Evolutionary conservation across 2,113 vertebrate species (phyloP), one percentile per base, ranked within the genome.

Genomic region (Reinhardtius hippoglossoides): DNA sequence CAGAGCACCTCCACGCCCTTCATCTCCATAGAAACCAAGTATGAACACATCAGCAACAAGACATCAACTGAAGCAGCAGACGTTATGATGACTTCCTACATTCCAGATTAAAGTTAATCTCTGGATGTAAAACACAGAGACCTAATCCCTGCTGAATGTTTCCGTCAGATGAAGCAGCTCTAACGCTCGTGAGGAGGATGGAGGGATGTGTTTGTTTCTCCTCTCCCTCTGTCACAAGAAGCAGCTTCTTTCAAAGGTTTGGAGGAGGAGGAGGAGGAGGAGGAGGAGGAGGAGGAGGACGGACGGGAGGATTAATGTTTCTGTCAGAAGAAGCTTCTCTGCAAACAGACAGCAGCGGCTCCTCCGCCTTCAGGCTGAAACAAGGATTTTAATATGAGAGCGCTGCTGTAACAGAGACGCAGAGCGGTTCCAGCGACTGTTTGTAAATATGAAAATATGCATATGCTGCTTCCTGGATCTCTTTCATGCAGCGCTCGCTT

Each of bases 331-430:
- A 78, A 83, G 88, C 81, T 61, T 75, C 80, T 86, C 87, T 74
- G 75, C 90, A 91, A 89, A 91, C 85, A 80, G 87, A 89, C 90
- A 83, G 86, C 87, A 76, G 89, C 81, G 40, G 82, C 83, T 86
- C 78, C 40, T 24, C 54, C 74, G 88, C 88, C 90, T 89, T 69
- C 74, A 24, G 88, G 88, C 87, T 75, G 60, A 74, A 81, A 87
- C 88, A 76, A 42, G 81, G 78, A 74, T 87, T 84, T 84, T 69
- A 88, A 90, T 80, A 81, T 48, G 76, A 88, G 86, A 84, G 71
- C 18, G 59, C 52, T 4, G 82, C 86, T 76, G 78, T 55, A 89
- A 85, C 75, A 59, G 59, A 88, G 72, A 74, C 80, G 37, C 26
- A n/a, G 27, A 54, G 44, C 55, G 26, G 0, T 73, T 63, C 65